Base-by-base conservation (phyloP, 2,113 vertebrate species). In the Ivindomyrus marchei region DNA sequence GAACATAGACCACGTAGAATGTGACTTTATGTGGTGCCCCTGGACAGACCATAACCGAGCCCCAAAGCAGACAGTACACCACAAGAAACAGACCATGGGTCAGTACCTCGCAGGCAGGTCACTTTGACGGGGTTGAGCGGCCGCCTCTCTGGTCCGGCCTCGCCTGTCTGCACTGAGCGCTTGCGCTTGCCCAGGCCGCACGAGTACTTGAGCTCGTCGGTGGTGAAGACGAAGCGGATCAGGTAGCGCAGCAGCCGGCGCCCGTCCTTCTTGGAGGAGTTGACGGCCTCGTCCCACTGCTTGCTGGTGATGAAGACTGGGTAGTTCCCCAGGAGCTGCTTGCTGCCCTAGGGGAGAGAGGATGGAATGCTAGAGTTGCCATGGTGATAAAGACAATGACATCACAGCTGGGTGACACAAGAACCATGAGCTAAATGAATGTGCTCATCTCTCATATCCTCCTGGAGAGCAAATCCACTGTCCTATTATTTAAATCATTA, bases 91-190 rank as follows among this genome's bases (percentile, higher is more conserved):
- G 42, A 24, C 8, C 8, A 24, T 47, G 83, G 45, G 21, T 24
- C 47, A 3, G 47, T 98, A 99, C 98, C 98, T 99, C 98, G 97
- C 96, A 99, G 98, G 96, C 98, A 99, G 96, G 98, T 98, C 96
- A 99, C 98, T 97, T 99, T 99, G 95, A 99, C 96, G 58, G 98
- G 98, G 97, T 99, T 98, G 95, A 99, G 97, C 90, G 98, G 98
- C 91, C 97, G 97, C 95, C 98, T 97, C 96, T 99, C 98, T 90
- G 98, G 97, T 93, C 98, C 98, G 47, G 97, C 95, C 92, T 99
- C 98, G 94, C 97, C 97, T 93, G 97, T 97, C 96, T 99, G 98
- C 95, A 98, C 97, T 90, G 98, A 99, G 92, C 98, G 98, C 96
- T 99, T 99, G 96, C 98, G 97, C 96, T 99, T 99, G 31, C 98